Evolutionary conservation across 2,888 invertebrate species (phyloP).

Genomic region (Danaus chrysippus): DNA sequence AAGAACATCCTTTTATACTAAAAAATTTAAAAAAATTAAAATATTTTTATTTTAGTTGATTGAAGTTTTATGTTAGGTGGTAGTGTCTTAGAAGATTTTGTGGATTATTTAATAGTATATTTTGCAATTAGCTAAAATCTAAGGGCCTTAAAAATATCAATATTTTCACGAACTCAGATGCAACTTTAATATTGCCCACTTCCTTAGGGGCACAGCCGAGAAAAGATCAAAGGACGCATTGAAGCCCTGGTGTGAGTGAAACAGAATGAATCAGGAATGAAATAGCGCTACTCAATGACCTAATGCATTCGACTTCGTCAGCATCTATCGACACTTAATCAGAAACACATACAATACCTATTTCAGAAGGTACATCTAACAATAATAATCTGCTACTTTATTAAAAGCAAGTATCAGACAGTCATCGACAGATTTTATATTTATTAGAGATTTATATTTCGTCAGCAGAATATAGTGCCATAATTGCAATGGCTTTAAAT

Average conservation of each 20-base stretch:
- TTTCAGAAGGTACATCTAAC: slow-evolving; percentile 9
- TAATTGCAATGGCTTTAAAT: too few species aligned
- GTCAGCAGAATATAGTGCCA: too few species aligned
- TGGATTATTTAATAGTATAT: too few species aligned
- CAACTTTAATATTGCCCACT: neutral
- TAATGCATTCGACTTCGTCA: slow-evolving; percentile 50
- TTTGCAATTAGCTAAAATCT: too few species aligned
- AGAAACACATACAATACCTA: slow-evolving; percentile 13
- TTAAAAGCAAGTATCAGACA: neutral
- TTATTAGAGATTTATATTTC: neutral
- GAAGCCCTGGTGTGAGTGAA: slow-evolving; percentile 35
- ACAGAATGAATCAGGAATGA: slow-evolving; percentile 34
- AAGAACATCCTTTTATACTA: too few species aligned
- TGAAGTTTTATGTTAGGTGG: too few species aligned
- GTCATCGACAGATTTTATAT: neutral
- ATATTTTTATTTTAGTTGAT: too few species aligned
- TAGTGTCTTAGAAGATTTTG: too few species aligned
- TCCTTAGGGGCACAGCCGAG: slow-evolving; percentile 10
- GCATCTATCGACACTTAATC: slow-evolving; percentile 34
- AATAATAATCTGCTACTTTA: slow-evolving; percentile 4
- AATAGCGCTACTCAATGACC: slow-evolving; percentile 45
- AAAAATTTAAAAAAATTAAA: too few species aligned
- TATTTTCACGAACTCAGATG: too few species aligned
- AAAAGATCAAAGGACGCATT: slow-evolving; percentile 18
- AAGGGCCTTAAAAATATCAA: too few species aligned